Conservation (phyloP, 2,888 invertebrate genomes). For the Stegophylla sp. region DNA sequence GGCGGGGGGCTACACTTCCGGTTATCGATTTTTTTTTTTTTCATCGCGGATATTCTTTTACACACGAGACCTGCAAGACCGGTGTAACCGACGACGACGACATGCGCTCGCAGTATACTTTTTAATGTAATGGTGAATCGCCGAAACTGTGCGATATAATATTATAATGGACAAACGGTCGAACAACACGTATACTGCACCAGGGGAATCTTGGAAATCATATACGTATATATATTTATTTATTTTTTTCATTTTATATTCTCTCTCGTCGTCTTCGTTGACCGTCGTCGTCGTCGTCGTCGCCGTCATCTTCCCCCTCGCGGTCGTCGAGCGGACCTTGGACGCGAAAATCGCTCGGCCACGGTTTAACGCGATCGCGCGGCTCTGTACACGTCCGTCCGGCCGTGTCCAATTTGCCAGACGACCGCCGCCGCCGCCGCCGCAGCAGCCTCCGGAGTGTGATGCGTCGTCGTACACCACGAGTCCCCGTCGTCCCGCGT, state of each 20-base stretch:
- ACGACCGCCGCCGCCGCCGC: constrained; percentile 31
- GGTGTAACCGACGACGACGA: background rate
- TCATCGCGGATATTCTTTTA: background rate
- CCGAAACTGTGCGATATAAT: no score
- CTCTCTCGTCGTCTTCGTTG: background rate
- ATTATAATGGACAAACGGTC: constrained; percentile 14
- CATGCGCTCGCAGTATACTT: background rate
- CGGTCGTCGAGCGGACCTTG: constrained; percentile 41
- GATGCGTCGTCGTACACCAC: background rate
- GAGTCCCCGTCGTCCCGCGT: no score
- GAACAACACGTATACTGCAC: constrained; percentile 28
- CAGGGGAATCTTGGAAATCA: constrained; percentile 51
- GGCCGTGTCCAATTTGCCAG: constrained; percentile 51
- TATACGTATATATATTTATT: background rate
- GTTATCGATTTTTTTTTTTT: constrained; percentile 33
- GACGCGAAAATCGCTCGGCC: constrained; percentile 47
- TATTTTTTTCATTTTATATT: background rate
- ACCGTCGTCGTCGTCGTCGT: background rate
- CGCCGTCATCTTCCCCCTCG: background rate
- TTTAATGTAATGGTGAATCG: no score
- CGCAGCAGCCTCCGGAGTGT: background rate
- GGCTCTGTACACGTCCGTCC: constrained; percentile 46
- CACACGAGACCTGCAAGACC: background rate
- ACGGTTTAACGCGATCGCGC: constrained; percentile 57
- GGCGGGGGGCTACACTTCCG: constrained; percentile 22